Evolutionary conservation across 2,113 vertebrate species (phyloP), one percentile per base, ranked within the genome.

Genomic region (Pteronura brasiliensis): DNA sequence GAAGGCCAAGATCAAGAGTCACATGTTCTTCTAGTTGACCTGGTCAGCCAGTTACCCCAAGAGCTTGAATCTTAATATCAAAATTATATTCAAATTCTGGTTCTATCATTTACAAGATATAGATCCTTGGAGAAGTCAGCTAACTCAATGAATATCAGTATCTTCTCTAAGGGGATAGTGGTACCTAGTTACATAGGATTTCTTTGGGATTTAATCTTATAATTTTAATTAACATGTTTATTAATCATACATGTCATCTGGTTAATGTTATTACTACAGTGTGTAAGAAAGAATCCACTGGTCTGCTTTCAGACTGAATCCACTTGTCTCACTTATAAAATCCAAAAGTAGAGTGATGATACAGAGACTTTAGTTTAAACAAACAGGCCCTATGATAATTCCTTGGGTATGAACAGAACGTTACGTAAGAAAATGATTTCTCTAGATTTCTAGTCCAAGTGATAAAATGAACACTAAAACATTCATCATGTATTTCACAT

Each of bases 331-430:
- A 92, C 3, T 18, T 36, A 76, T 44, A 93, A 95, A 87, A 97
- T 71, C 1, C 34, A 93, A 59, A 92, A 90, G 71, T 72, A 61
- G 4, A 94, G 11, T 76, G 20, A 95, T 42, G 72, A 86, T 47
- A 90, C 3, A 88, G 55, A 94, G 42, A 39, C 36, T 67, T 93
- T 31, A 90, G 25, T 69, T 79, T 86, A 94, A 96, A 76, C 11
- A 90, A 92, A 92, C 8, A 5, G 29, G n/a, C 27, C 34, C 47
- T 96, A 94, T 27, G 67, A 91, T 91, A 93, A 86, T 92, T 86
- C 65, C 23, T 61, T 81, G 31, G 83, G 49, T 57, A 87, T 27
- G 84, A 84, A 88, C 2, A 61, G n/a, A 90, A 49, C 17, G 31
- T 57, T 80, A 57, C 71, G 3, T 55, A 93, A 92, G 65, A 93